These are phyloP conservation scores for Anagyrus pseudococci DNA, from an alignment of 2,888 invertebrate genomes.

Conservation along the genomic window DNA sequence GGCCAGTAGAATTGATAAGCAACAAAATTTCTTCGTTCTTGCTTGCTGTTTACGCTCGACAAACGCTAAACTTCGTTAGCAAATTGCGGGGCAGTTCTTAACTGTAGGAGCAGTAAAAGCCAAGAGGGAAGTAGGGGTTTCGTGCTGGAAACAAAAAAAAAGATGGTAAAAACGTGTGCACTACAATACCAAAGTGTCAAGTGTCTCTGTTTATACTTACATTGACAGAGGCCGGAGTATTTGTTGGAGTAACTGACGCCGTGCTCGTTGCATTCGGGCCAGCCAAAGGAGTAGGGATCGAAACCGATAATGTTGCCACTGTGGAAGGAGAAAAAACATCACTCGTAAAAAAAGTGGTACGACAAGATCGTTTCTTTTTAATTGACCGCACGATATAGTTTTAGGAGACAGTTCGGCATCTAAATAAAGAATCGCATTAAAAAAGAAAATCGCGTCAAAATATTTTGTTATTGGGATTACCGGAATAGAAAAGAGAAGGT, in stretches of 20 bases:
- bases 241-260: conserved; percentile 75
- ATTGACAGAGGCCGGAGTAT: conserved; percentile 77
- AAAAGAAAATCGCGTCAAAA: too few species aligned
- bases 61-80: too few species aligned
- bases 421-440: too few species aligned
- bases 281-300: conserved; percentile 78
- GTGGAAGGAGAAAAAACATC: conserved; percentile 9
- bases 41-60: too few species aligned
- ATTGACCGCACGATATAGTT: too few species aligned
- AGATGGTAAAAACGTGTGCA: conserved; percentile 17
- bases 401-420: too few species aligned
- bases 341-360: background rate
- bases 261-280: conserved; percentile 74
- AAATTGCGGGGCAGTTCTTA: too few species aligned
- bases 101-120: conserved; percentile 50
- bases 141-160: conserved; percentile 46
- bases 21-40: too few species aligned
- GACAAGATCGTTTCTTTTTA: too few species aligned
- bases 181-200: conserved; percentile 4
- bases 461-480: too few species aligned
- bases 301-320: conserved; percentile 80
- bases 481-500: too few species aligned
- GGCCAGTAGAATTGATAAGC: too few species aligned
- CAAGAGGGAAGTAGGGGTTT: conserved; percentile 50
- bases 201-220: conserved; percentile 63